Percentiles rank a stretch among this genome's conserved stretches.
Conservation (phyloP, 2,888 invertebrate genomes). For the Conchocele bisecta region DNA sequence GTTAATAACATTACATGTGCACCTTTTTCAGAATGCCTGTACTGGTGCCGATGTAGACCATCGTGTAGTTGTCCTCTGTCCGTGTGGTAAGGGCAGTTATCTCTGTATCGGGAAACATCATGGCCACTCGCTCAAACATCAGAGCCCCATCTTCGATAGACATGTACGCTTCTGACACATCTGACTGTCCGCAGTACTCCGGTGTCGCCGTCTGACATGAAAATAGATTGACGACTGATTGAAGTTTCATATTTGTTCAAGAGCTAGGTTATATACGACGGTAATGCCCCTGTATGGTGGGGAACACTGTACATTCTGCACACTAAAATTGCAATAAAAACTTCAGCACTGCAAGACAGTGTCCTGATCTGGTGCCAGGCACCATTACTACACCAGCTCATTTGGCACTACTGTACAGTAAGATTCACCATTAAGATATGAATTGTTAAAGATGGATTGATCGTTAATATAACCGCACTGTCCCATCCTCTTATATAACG, state of each 20-base stretch:
- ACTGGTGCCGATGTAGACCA: slow-evolving; percentile 96
- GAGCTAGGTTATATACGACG: no score
- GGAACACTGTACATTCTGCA: no score
- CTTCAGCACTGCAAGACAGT: not conserved
- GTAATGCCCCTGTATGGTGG: no score
- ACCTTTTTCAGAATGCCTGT: slow-evolving; percentile 96
- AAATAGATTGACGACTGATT: not conserved
- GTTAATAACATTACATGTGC: no score
- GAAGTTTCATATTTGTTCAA: not conserved
- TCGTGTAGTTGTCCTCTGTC: slow-evolving; percentile 96
- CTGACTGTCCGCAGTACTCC: slow-evolving; percentile 67
- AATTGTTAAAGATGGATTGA: no score
- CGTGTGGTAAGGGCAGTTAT: slow-evolving; percentile 94
- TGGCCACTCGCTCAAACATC: slow-evolving; percentile 92
- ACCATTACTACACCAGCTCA: not conserved
- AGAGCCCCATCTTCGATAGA: slow-evolving; percentile 95
- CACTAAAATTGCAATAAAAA: no score
- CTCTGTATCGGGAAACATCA: slow-evolving; percentile 88
- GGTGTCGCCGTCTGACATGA: slow-evolving; percentile 56
- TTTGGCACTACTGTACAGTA: no score
- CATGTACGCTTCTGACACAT: slow-evolving; percentile 58
- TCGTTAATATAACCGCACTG: no score
- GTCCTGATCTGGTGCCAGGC: not conserved
- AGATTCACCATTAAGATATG: no score
- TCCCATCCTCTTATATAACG: no score